Evolutionary conservation across 2,113 vertebrate species (phyloP).

Genomic region (Choloepus hoffmanni): DNA sequence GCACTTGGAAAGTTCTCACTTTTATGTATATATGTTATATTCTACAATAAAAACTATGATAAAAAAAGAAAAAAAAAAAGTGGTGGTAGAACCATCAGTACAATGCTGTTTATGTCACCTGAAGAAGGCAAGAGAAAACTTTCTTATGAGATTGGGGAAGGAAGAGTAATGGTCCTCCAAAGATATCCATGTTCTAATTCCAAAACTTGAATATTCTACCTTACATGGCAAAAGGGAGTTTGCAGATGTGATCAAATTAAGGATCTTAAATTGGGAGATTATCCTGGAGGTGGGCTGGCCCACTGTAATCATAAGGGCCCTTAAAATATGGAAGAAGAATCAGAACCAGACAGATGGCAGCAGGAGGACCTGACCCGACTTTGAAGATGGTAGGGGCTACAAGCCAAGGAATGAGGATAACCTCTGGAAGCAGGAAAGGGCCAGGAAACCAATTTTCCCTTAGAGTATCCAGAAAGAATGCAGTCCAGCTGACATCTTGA

Average conservation of each 20-base stretch:
- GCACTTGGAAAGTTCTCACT: no score
- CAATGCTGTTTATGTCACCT: background rate
- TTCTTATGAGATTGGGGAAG: background rate
- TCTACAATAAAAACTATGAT: no score
- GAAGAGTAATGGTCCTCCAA: background rate
- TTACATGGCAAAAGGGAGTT: background rate
- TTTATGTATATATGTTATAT: no score
- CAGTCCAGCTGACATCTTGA: background rate
- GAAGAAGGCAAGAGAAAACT: conserved; percentile 10
- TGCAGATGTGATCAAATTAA: background rate
- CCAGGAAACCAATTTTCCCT: background rate
- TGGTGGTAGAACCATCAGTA: background rate
- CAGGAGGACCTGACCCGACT: background rate
- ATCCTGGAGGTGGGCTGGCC: background rate
- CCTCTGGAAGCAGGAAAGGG: background rate
- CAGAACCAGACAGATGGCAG: background rate
- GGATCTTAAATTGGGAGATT: background rate
- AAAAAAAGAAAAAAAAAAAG: no score
- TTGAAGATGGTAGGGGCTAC: background rate
- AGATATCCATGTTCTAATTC: background rate
- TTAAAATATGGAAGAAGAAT: background rate
- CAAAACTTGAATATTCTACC: background rate
- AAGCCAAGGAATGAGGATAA: background rate
- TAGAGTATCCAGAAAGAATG: background rate
- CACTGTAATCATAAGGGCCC: background rate